phyloP scores from a whole-genome alignment of 1,140 invertebrate genomes.

The Drosophila sp. region DNA sequence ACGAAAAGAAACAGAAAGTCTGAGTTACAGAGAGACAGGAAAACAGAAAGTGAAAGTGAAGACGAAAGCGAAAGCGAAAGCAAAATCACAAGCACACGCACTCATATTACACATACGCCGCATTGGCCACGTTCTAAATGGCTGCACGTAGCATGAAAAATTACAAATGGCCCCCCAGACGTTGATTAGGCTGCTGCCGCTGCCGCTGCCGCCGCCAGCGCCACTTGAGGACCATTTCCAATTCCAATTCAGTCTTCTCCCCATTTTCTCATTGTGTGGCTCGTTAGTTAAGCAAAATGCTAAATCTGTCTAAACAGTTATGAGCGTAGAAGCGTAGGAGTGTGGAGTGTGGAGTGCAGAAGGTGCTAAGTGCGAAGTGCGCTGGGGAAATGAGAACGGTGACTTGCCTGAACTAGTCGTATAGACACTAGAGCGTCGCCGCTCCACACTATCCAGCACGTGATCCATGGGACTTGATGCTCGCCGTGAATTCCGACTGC shows the following conservation, averaged over 20 bases:
- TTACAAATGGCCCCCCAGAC: slow-evolving; percentile 59
- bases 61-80: slow-evolving; percentile 4
- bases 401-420: slow-evolving; percentile 94
- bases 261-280: slow-evolving; percentile 12
- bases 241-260: slow-evolving; percentile 1
- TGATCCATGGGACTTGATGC: slow-evolving; percentile 89
- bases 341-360: neutral
- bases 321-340: slow-evolving; percentile 3
- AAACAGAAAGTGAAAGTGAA: neutral
- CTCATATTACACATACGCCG: slow-evolving; percentile 67
- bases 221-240: slow-evolving; percentile 40
- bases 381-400: neutral
- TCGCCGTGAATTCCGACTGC: slow-evolving; percentile 85
- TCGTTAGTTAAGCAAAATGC: slow-evolving; percentile 47
- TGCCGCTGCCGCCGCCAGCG: slow-evolving; percentile 25
- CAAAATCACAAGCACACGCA: slow-evolving; percentile 12
- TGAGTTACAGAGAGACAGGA: neutral
- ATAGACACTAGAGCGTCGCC: slow-evolving; percentile 90
- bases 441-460: slow-evolving; percentile 79
- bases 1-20: slow-evolving; percentile 25
- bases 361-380: neutral
- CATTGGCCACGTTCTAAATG: slow-evolving; percentile 53
- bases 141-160: slow-evolving; percentile 65
- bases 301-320: slow-evolving; percentile 55
- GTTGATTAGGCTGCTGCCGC: slow-evolving; percentile 53